Evolutionary conservation across 2,797 vertebrate genomes (phyloP), one percentile per base, ranked within the genome.

Genomic region (Chelmon rostratus): DNA sequence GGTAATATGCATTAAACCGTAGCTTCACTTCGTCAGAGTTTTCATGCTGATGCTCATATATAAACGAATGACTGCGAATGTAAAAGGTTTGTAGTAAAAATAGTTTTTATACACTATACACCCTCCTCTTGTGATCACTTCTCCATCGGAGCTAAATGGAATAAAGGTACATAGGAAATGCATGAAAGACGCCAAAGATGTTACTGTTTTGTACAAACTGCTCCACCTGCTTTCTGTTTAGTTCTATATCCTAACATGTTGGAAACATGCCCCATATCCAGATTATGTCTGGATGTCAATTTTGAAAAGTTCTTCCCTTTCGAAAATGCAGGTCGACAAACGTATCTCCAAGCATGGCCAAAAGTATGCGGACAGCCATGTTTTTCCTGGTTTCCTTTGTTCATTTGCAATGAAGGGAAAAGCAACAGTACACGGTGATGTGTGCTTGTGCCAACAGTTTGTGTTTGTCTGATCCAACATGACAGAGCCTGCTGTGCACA

Each of bases 111-210:
- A 80, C 40, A 40, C n/a, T 3, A 31, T 19, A 19, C 6, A 57
- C 23, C 61, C 35, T 71, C 57, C 46, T 28, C 37, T 18, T 42
- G 35, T 10, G 37, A 66, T 66, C 47, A 62, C 47, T 33, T 61
- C 77, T 78, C 62, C 35, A 38, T 1, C 50, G 61, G 82, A 79
- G 73, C 68, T 59, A 11, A 67, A 72, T 53, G 57, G 59, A 68
- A 15, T 5, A 42, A 68, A 12, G 8, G 19, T 18, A 18, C 15
- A 46, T n/a, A 50, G 53, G 78, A 81, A 68, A 61, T 5, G 15
- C 42, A 76, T 12, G 73, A 66, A 74, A 61, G 78, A 82, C 76
- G 64, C 86, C 87, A 92, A 88, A 92, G 89, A 90, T 23, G 77
- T 33, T 66, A 67, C 58, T 78, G 58, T 76, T 80, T 78, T 78